Percentiles rank a stretch among this genome's conserved stretches.
phyloP scores from a whole-genome alignment of 2,113 vertebrate genomes.

The Neolamprologus tretocephalus region DNA sequence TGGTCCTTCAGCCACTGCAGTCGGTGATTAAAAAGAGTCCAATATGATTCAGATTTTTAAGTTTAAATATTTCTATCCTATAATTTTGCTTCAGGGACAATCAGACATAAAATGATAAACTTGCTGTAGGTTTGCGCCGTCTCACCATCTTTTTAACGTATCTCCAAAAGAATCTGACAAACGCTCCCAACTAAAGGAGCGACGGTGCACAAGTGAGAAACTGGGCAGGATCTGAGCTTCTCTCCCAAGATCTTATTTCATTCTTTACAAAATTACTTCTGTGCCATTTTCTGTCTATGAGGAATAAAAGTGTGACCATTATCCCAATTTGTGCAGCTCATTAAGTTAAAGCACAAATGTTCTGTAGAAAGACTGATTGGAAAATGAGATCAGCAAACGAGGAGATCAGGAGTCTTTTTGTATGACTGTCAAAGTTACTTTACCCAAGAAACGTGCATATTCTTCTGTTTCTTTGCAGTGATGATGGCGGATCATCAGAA shows the following conservation, averaged over 20 bases:
- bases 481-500: background rate
- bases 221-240: accelerated
- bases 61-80: background rate
- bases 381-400: background rate
- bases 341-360: background rate
- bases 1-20: background rate
- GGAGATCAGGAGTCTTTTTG: background rate
- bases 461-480: background rate
- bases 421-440: background rate
- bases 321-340: background rate
- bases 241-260: background rate
- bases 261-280: background rate
- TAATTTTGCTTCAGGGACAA: background rate
- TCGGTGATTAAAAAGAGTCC: background rate
- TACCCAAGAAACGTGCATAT: accelerated
- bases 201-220: background rate
- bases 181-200: background rate
- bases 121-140: background rate
- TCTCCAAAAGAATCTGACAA: background rate
- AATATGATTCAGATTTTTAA: background rate
- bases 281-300: background rate
- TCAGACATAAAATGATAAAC: background rate
- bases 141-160: background rate
- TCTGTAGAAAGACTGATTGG: background rate
- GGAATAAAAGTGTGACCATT: background rate